Evolutionary conservation across 1,140 invertebrate genomes (phyloP).

Genomic region (Pissodes strobi): DNA sequence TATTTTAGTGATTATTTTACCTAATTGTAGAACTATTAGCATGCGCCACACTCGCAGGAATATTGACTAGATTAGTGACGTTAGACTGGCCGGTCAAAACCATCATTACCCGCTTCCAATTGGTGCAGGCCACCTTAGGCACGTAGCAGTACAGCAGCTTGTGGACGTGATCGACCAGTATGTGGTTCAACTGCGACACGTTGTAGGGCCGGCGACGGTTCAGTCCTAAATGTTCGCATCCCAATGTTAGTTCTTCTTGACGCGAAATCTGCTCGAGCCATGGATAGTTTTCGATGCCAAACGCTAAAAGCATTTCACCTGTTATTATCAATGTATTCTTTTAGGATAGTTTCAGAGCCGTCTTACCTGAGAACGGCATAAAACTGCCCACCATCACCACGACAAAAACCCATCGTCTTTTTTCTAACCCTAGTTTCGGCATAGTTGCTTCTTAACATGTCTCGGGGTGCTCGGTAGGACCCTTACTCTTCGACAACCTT

Average conservation of each 20-base stretch:
- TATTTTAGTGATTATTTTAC: no score
- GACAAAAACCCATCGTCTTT: constrained; percentile 14
- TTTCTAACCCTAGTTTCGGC: constrained; percentile 11
- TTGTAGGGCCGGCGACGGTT: constrained; percentile 53
- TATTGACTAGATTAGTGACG: constrained; percentile 70
- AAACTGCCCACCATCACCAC: constrained; percentile 6
- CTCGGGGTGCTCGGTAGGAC: constrained; percentile 17
- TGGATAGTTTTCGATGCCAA: constrained; percentile 39
- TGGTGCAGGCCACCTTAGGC: constrained; percentile 94
- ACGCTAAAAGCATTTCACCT: constrained; percentile 19
- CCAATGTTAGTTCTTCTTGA: constrained; percentile 69
- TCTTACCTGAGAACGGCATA: constrained; percentile 24
- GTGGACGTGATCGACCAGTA: constrained; percentile 79
- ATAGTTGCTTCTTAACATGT: constrained; percentile 37
- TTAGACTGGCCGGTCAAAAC: constrained; percentile 73
- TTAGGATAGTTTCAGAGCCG: no score
- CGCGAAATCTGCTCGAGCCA: constrained; percentile 60
- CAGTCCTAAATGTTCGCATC: constrained; percentile 63
- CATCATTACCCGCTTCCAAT: constrained; percentile 91
- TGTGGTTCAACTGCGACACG: constrained; percentile 67
- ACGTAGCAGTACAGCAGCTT: constrained; percentile 90
- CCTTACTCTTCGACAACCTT: constrained; percentile 53
- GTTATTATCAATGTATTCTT: no score
- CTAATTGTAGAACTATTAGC: constrained; percentile 57
- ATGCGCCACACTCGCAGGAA: constrained; percentile 77